A percentile compares a stretch with the other conserved stretches of the same genome.
phyloP scores from a whole-genome alignment of 2,888 invertebrate genomes.

The Gari tellinella region DNA sequence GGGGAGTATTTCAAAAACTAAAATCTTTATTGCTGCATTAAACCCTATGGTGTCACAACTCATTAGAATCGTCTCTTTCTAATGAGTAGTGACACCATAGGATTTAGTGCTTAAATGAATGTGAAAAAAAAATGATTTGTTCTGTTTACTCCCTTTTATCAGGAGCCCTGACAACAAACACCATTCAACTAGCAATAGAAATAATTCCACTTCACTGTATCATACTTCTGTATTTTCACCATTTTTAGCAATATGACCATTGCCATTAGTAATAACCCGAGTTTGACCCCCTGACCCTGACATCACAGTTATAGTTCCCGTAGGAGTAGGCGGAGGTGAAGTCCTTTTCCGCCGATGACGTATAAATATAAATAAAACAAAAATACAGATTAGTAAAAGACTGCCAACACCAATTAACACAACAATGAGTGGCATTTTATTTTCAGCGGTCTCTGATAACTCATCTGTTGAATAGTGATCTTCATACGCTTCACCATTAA shows the following conservation, averaged over 20 bases:
- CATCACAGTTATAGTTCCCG: slow-evolving; percentile 75
- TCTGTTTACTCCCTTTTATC: no score
- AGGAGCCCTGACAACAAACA: not conserved
- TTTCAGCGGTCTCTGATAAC: slow-evolving; percentile 58
- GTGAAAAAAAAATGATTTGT: no score
- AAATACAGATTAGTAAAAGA: slow-evolving; percentile 63
- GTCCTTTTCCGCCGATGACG: slow-evolving; percentile 69
- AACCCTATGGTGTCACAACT: no score
- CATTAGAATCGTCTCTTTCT: no score
- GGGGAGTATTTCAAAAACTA: no score
- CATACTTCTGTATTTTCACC: slow-evolving; percentile 53
- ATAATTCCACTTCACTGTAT: not conserved
- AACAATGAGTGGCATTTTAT: slow-evolving; percentile 66
- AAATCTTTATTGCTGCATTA: no score
- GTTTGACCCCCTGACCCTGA: slow-evolving; percentile 50
- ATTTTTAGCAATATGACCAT: slow-evolving; percentile 37
- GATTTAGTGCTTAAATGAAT: no score
- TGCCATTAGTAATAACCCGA: slow-evolving; percentile 36
- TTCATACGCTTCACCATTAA: slow-evolving; percentile 44
- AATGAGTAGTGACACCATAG: no score
- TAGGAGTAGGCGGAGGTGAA: slow-evolving; percentile 74
- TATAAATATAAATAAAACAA: slow-evolving; percentile 69
- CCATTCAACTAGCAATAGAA: not conserved
- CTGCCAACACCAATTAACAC: slow-evolving; percentile 71
- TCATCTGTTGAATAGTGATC: slow-evolving; percentile 54